Base-by-base conservation (phyloP, 23 tunicate species). In the Clavelina lepadiformis region DNA sequence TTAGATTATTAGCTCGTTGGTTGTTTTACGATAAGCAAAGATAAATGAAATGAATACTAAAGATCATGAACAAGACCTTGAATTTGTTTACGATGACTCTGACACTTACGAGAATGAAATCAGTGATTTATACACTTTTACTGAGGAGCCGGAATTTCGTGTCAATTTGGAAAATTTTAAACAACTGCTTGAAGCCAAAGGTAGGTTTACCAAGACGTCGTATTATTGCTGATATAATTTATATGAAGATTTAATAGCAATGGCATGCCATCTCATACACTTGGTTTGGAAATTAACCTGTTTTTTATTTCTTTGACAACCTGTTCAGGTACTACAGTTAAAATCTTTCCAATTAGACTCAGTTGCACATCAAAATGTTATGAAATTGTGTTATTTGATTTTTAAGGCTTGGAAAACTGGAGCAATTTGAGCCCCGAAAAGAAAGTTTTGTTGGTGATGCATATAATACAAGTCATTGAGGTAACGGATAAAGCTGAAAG, bases 121-220 rank as follows among this genome's bases (percentile, higher is more conserved):
- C 30, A 91, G 87, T 36, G 96, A 87, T 57, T 56, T 87, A 19
- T 87, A 87, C 54, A 51, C 91, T 38, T 87, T 79, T 32, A 66
- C 96, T 7, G 96, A 87, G 51, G 82, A 79, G 38, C 22, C 24
- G 19, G 96, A 87, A 73, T 80, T 80, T 66, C 61, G 59, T 18
- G 6, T 22, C 34, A 79, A 79, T 35, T 22, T 38, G 46, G 41
- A 58, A 36, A 82, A 70, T 35, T 87, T 78, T 65, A 36, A 66
- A 47, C 47, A 53, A 26, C 35, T 87, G 3, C 45, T 81, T 18
- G 44, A 53, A 46, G 37, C 50, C 28, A 71, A 67, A 73, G 79
- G 75, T 61, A 45, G 5, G 18, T 3, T 62, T n/a, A n/a, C n/a
- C n/a, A n/a, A n/a, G n/a, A n/a, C 6, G 62, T 54, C 11, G 19